A percentile compares a stretch with the other conserved stretches of the same genome.
phyloP scores from a whole-genome alignment of 2,113 vertebrate genomes.

The Erpornis zantholeuca region DNA sequence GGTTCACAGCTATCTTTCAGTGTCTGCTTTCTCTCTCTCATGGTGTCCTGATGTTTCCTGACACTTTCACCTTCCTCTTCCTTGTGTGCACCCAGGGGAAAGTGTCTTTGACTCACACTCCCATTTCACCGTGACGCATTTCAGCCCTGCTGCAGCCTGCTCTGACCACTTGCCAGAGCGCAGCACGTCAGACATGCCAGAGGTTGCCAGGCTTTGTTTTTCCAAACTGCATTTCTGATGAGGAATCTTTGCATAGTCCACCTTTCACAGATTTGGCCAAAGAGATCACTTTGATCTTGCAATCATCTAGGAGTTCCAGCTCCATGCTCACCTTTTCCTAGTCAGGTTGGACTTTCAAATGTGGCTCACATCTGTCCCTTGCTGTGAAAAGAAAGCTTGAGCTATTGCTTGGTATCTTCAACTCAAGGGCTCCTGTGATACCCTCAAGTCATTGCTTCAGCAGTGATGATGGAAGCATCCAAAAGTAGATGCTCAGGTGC shows the following conservation, averaged over 20 bases:
- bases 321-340: neutral
- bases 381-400: neutral
- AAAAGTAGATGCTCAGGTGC: neutral
- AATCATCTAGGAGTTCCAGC: neutral
- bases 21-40: neutral
- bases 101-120: neutral
- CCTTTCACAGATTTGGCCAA: neutral
- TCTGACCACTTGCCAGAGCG: rapidly evolving
- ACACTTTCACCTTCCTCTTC: neutral
- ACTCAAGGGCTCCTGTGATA: neutral
- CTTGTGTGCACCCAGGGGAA: neutral
- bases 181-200: rapidly evolving
- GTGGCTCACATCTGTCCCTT: neutral
- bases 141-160: neutral
- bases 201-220: neutral
- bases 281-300: neutral
- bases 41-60: neutral
- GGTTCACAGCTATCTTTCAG: neutral
- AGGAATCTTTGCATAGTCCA: neutral
- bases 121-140: rapidly evolving
- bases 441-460: neutral
- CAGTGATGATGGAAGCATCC: neutral
- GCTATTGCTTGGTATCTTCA: neutral
- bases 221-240: neutral
- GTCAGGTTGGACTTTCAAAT: neutral